Conservation (phyloP, 2,888 invertebrate species). For the Eremobia ochroleuca region DNA sequence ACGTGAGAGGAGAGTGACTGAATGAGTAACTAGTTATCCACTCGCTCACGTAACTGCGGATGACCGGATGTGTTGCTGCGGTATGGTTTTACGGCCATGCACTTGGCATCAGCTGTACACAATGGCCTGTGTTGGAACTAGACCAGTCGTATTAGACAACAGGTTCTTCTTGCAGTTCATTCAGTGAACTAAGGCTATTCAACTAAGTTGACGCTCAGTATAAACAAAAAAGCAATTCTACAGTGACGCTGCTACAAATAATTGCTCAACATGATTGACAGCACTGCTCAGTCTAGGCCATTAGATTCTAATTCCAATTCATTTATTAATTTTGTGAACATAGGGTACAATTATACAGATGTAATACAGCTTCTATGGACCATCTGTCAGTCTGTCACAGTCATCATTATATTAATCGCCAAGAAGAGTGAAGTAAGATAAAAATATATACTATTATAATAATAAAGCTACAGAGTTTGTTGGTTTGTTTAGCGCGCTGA, state of each 20-base stretch:
- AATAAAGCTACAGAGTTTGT: no score
- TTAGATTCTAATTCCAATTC: neutral
- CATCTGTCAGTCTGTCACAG: neutral
- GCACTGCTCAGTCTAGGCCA: neutral
- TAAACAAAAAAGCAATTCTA: neutral
- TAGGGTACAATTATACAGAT: neutral
- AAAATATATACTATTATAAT: no score
- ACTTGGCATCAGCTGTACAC: slow-evolving; percentile 27
- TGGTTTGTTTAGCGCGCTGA: no score
- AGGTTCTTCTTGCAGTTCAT: neutral
- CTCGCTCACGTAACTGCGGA: slow-evolving; percentile 51
- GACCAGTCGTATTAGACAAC: neutral
- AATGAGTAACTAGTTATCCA: slow-evolving; percentile 35
- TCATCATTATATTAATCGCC: neutral
- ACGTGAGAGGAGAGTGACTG: slow-evolving; percentile 56
- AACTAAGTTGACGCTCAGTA: no score
- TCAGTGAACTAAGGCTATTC: neutral
- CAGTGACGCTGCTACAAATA: neutral
- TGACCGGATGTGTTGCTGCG: slow-evolving; percentile 48
- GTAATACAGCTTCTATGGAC: neutral
- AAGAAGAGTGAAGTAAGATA: no score
- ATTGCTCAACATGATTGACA: neutral
- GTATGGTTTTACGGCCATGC: slow-evolving; percentile 22
- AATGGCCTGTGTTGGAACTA: neutral
- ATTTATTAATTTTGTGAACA: neutral